Conservation (phyloP, 2,888 invertebrate genomes). For the Tenthredo livida region DNA sequence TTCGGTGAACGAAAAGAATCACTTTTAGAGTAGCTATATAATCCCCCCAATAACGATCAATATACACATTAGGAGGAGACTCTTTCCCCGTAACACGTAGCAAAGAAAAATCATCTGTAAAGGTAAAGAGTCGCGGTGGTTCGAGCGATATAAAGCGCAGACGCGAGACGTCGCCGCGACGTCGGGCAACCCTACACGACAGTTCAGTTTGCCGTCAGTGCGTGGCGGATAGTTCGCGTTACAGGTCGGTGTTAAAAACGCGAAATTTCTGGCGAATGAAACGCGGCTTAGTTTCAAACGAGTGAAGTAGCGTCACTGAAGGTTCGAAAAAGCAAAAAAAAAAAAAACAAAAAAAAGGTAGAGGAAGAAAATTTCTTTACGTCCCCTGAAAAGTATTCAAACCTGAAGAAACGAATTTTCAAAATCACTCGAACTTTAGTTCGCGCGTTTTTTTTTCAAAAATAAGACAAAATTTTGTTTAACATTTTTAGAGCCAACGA, state of each 20-base stretch:
- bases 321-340: not conserved
- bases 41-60: constrained; percentile 41
- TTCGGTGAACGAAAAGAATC: constrained; percentile 39
- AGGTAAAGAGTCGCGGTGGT: constrained; percentile 34
- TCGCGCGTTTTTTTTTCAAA: not conserved
- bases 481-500: not conserved
- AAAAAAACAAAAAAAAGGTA: not conserved
- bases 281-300: not conserved
- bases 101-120: constrained; percentile 47
- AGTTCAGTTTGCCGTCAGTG: constrained; percentile 36
- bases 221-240: constrained; percentile 40
- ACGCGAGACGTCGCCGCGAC: constrained; percentile 30
- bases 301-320: not conserved
- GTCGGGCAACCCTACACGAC: not conserved
- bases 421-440: not conserved
- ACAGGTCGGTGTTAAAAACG: not conserved
- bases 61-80: constrained; percentile 43
- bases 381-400: not conserved
- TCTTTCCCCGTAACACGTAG: constrained; percentile 3
- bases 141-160: constrained; percentile 18
- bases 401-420: not conserved
- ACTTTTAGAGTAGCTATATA: constrained; percentile 39
- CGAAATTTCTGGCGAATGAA: not conserved
- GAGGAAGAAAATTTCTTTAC: not conserved
- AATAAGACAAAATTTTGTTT: not conserved